Base-by-base conservation (phyloP, 1,140 invertebrate genomes). In the Tyrophagus putrescentiae region DNA sequence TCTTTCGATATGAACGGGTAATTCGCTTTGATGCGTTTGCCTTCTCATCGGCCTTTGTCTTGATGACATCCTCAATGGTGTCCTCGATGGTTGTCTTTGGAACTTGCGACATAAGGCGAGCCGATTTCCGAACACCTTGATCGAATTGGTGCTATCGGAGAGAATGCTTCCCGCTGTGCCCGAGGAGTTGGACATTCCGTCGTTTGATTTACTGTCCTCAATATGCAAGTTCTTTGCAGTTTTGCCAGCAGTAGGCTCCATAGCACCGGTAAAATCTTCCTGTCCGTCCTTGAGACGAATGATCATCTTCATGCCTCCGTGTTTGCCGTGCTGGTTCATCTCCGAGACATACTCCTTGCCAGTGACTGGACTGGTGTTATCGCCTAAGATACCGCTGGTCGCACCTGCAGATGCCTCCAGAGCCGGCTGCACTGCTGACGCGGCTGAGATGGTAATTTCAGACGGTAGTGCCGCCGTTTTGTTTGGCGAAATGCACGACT, bases 51-150 rank as follows among this genome's bases (percentile, higher is more conserved):
- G 54, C 56, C 29, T 27, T 33, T 11, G 82, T 80, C 63, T 83
- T 79, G 0, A 87, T 78, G 2, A 87, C 84, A 66, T 90, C 86
- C 60, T 91, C 87, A 63, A 90, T 87, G 1, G 83, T 78, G 64
- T 90, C 86, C 71, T 89, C 86, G 1, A 87, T 77, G 0, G 84
- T 83, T 53, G 77, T 85, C 33, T 64, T 63, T 7, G 34, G 18
- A 39, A 48, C 63, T 36, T 66, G 64, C 16, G 61, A 63, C 61
- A 60, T 61, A 6, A 68, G 60, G 62, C 86, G 74, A 57, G 83
- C 78, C 1, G 85, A 88, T 70, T 89, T 90, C 33, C 85, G 71
- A 23, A 67, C 64, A 27, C 57, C 45, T 63, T 65, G 28, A 16
- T 33, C 13, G 28, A 16, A 13, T 9, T 25, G n/a, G 61, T 59